Conservation (phyloP, 2,797 vertebrate species). For the Ctenosaura bakeri region DNA sequence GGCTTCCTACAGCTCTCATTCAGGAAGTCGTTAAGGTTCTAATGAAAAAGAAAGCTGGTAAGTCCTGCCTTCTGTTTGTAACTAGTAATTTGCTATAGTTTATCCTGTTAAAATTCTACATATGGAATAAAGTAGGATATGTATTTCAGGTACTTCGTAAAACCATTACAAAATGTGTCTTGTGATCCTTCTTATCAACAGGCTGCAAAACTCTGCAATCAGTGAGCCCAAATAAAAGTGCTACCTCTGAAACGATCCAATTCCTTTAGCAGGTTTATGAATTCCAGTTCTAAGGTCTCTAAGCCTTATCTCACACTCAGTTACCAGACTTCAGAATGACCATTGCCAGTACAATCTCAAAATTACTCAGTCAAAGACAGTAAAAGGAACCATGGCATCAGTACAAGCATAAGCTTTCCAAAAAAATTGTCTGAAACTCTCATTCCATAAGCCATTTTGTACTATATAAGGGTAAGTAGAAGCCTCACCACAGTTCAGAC, state of each 20-base stretch:
- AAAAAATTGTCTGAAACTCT: too few species aligned
- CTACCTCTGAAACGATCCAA: neutral
- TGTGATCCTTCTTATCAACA: neutral
- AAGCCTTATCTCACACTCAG: too few species aligned
- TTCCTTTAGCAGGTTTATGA: neutral
- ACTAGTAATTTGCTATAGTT: neutral
- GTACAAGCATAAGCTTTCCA: neutral
- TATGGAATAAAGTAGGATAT: neutral
- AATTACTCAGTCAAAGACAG: neutral
- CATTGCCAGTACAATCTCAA: neutral
- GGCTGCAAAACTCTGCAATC: neutral
- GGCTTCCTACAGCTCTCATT: neutral
- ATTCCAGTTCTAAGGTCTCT: neutral
- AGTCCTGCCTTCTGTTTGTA: neutral
- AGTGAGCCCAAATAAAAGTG: neutral
- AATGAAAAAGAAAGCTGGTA: neutral
- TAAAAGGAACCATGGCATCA: neutral
- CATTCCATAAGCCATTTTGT: neutral
- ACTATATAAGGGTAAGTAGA: neutral
- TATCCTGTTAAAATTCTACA: neutral
- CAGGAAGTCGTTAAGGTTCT: too few species aligned
- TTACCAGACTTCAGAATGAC: neutral
- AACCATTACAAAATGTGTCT: neutral
- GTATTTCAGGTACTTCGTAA: neutral
- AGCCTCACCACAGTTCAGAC: neutral